Conservation (phyloP, 2,113 vertebrate genomes). For the Drymodes brunneopygia region DNA sequence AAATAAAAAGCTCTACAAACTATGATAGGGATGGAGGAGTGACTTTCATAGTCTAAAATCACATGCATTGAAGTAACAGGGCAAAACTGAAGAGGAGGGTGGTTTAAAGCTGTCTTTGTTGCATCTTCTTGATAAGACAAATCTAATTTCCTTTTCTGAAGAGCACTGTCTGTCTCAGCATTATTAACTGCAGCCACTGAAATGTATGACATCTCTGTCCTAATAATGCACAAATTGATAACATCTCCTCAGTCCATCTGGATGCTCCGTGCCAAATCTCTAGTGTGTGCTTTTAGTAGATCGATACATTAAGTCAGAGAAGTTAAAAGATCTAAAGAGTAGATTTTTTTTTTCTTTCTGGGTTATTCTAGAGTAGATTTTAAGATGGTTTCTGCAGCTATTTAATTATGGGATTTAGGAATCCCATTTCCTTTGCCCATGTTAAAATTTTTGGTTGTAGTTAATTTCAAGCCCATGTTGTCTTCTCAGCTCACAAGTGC, state of each 20-base stretch:
- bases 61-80: not conserved
- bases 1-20: not conserved
- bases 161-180: not conserved
- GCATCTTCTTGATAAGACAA: conserved; percentile 27
- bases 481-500: not conserved
- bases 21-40: not conserved
- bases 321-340: not conserved
- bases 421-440: not conserved
- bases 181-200: conserved; percentile 14
- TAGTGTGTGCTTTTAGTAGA: not conserved
- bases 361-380: not conserved
- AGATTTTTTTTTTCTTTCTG: not conserved
- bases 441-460: not conserved
- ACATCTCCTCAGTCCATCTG: conserved; percentile 16
- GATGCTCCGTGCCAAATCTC: not conserved
- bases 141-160: conserved; percentile 49
- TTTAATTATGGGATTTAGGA: not conserved
- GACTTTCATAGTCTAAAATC: not conserved
- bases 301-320: not conserved
- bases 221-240: conserved; percentile 19
- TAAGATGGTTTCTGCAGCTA: not conserved
- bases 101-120: not conserved
- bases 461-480: not conserved
- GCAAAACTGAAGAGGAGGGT: not conserved
- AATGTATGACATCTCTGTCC: not conserved